Evolutionary conservation across 2,797 vertebrate species (phyloP).

Genomic region (Lagodon rhomboides): DNA sequence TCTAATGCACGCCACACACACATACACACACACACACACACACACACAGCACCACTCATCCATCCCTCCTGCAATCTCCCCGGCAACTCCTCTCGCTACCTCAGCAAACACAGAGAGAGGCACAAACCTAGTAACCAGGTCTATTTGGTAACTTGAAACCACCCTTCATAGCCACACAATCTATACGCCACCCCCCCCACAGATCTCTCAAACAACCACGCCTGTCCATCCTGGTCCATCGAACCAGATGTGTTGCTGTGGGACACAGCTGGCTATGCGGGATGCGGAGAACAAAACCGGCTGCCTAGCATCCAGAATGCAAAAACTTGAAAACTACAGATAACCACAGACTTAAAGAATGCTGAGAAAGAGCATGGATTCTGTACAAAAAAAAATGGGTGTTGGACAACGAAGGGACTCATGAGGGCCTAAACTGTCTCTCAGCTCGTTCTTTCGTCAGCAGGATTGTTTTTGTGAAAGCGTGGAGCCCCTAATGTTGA

Average conservation of each 20-base stretch:
- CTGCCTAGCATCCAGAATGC: slow-evolving; percentile 59
- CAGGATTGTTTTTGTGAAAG: slow-evolving; percentile 44
- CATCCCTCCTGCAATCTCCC: slow-evolving; percentile 52
- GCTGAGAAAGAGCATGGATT: slow-evolving; percentile 45
- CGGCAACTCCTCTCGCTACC: slow-evolving; percentile 78
- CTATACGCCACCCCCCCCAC: slow-evolving; percentile 16
- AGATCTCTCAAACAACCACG: slow-evolving; percentile 10
- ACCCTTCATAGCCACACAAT: slow-evolving; percentile 39
- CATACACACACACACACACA: slow-evolving; percentile 20
- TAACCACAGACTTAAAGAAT: slow-evolving; percentile 51
- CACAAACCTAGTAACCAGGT: slow-evolving; percentile 57
- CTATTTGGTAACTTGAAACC: slow-evolving; percentile 60
- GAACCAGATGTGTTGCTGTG: slow-evolving; percentile 43
- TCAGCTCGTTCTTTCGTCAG: slow-evolving; percentile 31
- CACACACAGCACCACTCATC: slow-evolving; percentile 37
- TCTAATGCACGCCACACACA: slow-evolving; percentile 33
- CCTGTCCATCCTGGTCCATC: slow-evolving; percentile 33
- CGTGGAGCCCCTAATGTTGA: slow-evolving; percentile 32
- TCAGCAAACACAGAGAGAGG: slow-evolving; percentile 79
- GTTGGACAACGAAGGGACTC: slow-evolving; percentile 43
- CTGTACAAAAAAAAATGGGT: slow-evolving; percentile 18
- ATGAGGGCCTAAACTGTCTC: slow-evolving; percentile 52
- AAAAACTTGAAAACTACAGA: slow-evolving; percentile 59
- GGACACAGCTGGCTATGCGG: slow-evolving; percentile 2
- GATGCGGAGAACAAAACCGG: slow-evolving; percentile 16